Evolutionary conservation across 2,113 vertebrate genomes (phyloP).

Genomic region (Beaufortia kweichowensis): DNA sequence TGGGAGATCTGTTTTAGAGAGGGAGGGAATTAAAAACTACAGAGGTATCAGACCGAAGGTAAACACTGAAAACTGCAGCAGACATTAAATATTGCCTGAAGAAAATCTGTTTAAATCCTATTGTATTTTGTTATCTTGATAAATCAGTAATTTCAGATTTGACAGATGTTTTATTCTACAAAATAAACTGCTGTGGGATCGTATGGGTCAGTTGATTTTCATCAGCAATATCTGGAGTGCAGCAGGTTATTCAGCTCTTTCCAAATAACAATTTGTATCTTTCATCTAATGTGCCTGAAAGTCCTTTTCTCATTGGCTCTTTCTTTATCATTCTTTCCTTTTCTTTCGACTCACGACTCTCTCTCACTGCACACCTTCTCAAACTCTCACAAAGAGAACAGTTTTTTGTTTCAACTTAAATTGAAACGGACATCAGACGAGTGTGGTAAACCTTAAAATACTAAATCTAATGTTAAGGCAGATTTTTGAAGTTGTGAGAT

Average conservation of each 20-base stretch:
- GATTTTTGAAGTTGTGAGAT: background rate
- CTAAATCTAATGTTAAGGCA: background rate
- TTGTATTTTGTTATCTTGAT: slow-evolving; percentile 1
- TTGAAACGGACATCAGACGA: background rate
- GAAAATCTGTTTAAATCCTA: background rate
- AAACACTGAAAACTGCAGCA: slow-evolving; percentile 8
- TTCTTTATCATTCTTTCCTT: background rate
- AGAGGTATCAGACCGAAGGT: slow-evolving; percentile 11
- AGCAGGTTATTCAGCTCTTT: background rate
- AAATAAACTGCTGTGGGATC: too few relatives aligned
- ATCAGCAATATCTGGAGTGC: too few relatives aligned
- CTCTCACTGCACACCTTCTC: background rate
- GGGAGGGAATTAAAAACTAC: background rate
- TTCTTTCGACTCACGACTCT: background rate
- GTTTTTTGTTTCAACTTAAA: slow-evolving; percentile 4
- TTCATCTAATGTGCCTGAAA: too few relatives aligned
- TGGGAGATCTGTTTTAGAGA: background rate
- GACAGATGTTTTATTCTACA: too few relatives aligned
- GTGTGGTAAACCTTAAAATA: background rate
- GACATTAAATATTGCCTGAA: slow-evolving; percentile 19
- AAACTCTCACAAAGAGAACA: background rate
- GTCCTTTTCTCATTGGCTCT: background rate
- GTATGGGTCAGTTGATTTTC: too few relatives aligned
- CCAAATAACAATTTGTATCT: background rate
- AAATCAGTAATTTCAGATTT: background rate